Evolutionary conservation across 1,140 invertebrate species (phyloP), one percentile per base, ranked within the genome.

Genomic region (Drosophila jambulina): DNA sequence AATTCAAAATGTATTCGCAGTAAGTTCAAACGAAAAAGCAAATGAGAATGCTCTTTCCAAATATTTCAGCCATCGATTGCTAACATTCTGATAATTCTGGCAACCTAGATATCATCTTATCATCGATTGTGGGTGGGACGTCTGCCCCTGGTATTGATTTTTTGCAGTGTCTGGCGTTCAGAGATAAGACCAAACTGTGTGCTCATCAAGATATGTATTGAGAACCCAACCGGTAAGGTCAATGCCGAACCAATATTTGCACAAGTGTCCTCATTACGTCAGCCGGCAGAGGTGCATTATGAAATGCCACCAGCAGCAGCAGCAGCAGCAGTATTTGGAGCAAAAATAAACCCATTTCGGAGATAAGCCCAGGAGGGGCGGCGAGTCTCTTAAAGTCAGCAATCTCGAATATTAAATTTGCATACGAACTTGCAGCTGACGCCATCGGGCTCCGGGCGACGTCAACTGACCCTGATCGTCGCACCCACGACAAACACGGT

Each of bases 241-340:
- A 84, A 72, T 80, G 77, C 38, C 68, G 67, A 85, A 17, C 51
- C 68, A 83, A 82, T 78, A 82, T 82, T 79, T 78, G 79, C 72
- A 71, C 78, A 81, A 81, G 59, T 80, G 78, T 46, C 53, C 59
- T 34, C 38, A 80, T 76, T 83, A 83, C 81, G 76, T 83, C 81
- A 83, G 54, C 7, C 17, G 8, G 27, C 63, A 58, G 38, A 65
- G 78, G 45, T 84, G 80, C 80, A 83, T 80, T 76, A 75, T 62
- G 49, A 69, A 75, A 75, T 63, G 34, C 25, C 59, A 34, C 17
- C 23, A 36, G n/a, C 13, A 34, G 23, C 45, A 48, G 25, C 15
- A 48, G 23, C 23, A 12, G 48, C 25, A 51, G 9, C 53, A 36
- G 34, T 38, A 58, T 68, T 38, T 54, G 15, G 27, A 40, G 40